Conservation (phyloP, 2,113 vertebrate genomes). For the Sturnira hondurensis region DNA sequence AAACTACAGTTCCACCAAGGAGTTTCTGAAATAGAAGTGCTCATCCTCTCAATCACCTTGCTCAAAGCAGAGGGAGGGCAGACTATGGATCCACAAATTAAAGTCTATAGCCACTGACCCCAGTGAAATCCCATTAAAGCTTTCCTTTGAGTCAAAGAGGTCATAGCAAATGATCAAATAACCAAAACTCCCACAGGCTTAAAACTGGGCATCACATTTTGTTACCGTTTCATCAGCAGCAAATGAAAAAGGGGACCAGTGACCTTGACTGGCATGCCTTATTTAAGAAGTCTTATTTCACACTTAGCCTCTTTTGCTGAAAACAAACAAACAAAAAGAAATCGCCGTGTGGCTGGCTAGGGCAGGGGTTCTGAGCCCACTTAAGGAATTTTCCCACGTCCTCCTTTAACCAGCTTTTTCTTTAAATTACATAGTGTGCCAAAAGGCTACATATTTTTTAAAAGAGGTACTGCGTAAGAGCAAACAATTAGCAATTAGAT, state of each 20-base stretch:
- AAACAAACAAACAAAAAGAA: neutral
- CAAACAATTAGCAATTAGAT: neutral
- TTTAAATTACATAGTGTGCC: neutral
- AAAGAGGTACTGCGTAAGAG: neutral
- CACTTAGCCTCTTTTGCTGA: neutral
- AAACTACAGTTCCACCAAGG: neutral
- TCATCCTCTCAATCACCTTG: neutral
- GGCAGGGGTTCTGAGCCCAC: neutral
- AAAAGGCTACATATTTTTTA: neutral
- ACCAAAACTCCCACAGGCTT: neutral
- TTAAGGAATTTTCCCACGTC: neutral
- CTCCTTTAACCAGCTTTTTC: neutral
- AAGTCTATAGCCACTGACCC: neutral
- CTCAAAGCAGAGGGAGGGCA: neutral
- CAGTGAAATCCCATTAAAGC: neutral
- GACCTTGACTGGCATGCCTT: neutral
- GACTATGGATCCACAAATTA: neutral
- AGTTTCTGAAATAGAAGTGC: neutral
- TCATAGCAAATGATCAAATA: neutral
- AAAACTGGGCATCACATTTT: neutral
- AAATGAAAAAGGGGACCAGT: neutral
- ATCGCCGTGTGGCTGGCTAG: neutral
- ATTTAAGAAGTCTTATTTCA: neutral
- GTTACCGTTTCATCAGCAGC: neutral
- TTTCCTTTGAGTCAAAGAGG: conserved; percentile 15